Percentiles rank a stretch among this genome's conserved stretches.
Evolutionary conservation across 1,140 invertebrate genomes (phyloP).

Genomic region (Leucophenga varia): DNA sequence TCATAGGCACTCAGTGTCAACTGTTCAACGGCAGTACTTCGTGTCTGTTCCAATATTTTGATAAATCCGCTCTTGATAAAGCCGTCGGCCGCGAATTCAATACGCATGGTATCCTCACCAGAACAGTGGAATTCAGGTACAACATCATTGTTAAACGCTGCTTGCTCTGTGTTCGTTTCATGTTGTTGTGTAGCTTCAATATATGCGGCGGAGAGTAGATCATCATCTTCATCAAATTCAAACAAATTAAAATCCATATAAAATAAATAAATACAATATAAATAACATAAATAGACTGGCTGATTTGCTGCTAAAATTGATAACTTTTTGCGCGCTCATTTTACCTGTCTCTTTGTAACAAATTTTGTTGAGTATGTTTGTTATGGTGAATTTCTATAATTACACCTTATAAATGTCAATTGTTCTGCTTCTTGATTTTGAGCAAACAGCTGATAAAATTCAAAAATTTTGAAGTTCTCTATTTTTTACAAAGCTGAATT

Average conservation of each 20-base stretch:
- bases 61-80: constrained; percentile 37
- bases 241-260: constrained; percentile 51
- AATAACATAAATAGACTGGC: too few relatives aligned
- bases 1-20: constrained; percentile 22
- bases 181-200: constrained; percentile 31
- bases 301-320: too few relatives aligned
- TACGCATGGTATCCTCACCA: constrained; percentile 28
- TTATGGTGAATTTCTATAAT: too few relatives aligned
- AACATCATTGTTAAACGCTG: constrained; percentile 13
- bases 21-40: constrained; percentile 3
- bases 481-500: too few relatives aligned
- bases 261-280: too few relatives aligned
- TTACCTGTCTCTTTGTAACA: too few relatives aligned
- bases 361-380: too few relatives aligned
- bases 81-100: constrained; percentile 20
- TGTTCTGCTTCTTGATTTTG: too few relatives aligned
- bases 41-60: neutral
- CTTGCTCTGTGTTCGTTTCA: constrained; percentile 5
- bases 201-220: constrained; percentile 33
- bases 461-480: too few relatives aligned
- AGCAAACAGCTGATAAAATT: too few relatives aligned
- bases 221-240: constrained; percentile 50
- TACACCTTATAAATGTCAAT: too few relatives aligned
- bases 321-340: too few relatives aligned
- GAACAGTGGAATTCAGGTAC: constrained; percentile 43